Evolutionary conservation across 2,888 invertebrate species (phyloP).

Genomic region (Diarsia rubi): DNA sequence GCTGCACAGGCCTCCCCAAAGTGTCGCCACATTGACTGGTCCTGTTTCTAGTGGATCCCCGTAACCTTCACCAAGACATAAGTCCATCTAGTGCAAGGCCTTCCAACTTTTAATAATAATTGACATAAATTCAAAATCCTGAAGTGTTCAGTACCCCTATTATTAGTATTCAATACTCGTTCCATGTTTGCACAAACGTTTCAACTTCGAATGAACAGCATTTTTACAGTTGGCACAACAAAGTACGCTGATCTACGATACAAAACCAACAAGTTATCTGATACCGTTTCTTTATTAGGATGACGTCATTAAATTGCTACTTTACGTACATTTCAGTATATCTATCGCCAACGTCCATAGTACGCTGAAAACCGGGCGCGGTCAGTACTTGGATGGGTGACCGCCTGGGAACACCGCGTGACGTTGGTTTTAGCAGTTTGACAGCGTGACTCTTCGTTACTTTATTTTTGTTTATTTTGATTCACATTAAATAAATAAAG

Average conservation of each 20-base stretch:
- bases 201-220: conserved; percentile 4
- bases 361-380: conserved; percentile 87
- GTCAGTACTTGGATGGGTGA: conserved; percentile 90
- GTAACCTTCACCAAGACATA: too few relatives aligned
- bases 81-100: too few relatives aligned
- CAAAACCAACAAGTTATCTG: neutral
- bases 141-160: neutral
- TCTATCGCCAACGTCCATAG: conserved; percentile 80
- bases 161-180: neutral
- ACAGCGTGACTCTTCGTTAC: too few relatives aligned
- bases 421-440: too few relatives aligned
- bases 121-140: neutral
- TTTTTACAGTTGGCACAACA: conserved; percentile 1
- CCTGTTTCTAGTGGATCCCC: too few relatives aligned
- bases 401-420: conserved; percentile 84
- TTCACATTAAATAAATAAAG: too few relatives aligned
- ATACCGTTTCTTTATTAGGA: neutral
- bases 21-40: too few relatives aligned
- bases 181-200: neutral
- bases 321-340: neutral
- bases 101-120: too few relatives aligned
- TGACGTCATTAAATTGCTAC: neutral
- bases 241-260: neutral
- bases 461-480: too few relatives aligned
- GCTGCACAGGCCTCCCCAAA: too few relatives aligned